These are phyloP conservation scores for Pocillopora damicornis DNA, from an alignment of 64 coral and sea anemone species.

Conservation along the genomic window DNA sequence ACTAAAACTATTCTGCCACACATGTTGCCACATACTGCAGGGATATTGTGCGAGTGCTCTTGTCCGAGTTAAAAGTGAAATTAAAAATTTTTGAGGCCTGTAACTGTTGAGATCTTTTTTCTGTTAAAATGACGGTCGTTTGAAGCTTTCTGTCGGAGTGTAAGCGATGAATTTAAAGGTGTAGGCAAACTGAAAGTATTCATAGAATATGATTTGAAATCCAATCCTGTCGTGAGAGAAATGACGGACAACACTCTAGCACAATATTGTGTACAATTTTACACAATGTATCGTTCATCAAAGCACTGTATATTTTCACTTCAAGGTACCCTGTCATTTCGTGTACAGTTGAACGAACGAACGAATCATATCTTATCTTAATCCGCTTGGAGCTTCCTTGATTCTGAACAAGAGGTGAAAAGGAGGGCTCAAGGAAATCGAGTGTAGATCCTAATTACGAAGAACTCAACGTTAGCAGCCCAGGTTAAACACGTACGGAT, in stretches of 20 bases:
- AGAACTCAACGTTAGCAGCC: no score
- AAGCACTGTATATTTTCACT: slow-evolving; percentile 35
- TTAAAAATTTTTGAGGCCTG: no score
- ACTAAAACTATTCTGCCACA: slow-evolving; percentile 13
- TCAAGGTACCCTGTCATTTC: slow-evolving; percentile 4
- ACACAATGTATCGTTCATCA: slow-evolving; percentile 8
- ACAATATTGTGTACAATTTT: slow-evolving; percentile 10
- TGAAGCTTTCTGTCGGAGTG: background rate
- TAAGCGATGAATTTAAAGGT: background rate
- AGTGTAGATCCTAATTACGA: no score
- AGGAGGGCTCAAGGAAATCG: background rate
- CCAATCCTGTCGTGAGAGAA: background rate
- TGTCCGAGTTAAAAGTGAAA: background rate
- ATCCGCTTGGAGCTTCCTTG: slow-evolving; percentile 3
- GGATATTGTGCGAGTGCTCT: background rate
- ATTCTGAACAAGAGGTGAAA: background rate
- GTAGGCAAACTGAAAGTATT: background rate
- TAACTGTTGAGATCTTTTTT: no score
- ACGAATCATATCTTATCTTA: slow-evolving; percentile 31
- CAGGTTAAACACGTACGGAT: no score
- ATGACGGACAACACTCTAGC: background rate
- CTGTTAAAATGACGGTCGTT: no score
- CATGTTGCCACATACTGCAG: slow-evolving; percentile 10
- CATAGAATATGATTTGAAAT: slow-evolving; percentile 12
- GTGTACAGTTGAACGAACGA: slow-evolving; percentile 36